Evolutionary conservation across 2,888 invertebrate species (phyloP).

Genomic region (Leptura quadrifasciata): DNA sequence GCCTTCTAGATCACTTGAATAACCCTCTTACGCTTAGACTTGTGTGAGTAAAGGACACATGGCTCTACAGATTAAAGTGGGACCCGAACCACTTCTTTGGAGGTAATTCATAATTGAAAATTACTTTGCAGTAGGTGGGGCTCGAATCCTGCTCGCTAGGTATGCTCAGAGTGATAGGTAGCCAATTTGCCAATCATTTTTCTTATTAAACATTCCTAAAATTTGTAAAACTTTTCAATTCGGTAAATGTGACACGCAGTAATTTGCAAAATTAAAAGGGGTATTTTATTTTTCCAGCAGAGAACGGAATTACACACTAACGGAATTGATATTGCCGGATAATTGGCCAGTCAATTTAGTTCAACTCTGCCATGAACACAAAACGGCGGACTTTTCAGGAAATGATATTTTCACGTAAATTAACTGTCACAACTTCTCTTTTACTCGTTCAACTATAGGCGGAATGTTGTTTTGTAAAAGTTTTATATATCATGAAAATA

Average conservation of each 20-base stretch:
- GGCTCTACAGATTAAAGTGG: too few relatives aligned
- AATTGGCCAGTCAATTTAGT: constrained; percentile 22
- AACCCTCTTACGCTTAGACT: too few relatives aligned
- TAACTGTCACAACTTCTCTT: constrained; percentile 16
- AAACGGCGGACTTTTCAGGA: not conserved
- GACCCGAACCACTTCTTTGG: too few relatives aligned
- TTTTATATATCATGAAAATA: constrained; percentile 17
- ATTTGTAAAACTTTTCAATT: not conserved
- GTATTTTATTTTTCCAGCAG: not conserved
- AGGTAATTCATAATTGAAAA: too few relatives aligned
- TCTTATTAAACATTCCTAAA: too few relatives aligned
- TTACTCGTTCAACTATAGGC: not conserved
- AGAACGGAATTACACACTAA: not conserved
- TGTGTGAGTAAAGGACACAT: too few relatives aligned
- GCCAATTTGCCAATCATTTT: too few relatives aligned
- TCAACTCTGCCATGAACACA: constrained; percentile 2
- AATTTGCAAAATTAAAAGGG: not conserved
- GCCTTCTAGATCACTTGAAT: too few relatives aligned
- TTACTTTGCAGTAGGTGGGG: too few relatives aligned
- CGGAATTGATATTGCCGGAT: constrained; percentile 13
- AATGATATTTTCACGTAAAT: constrained; percentile 25
- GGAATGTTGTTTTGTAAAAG: not conserved
- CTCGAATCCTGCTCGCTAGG: too few relatives aligned
- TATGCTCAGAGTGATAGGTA: too few relatives aligned
- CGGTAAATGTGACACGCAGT: not conserved